Conservation (phyloP, 2,113 vertebrate species). For the Petrocephalus zakoni region DNA sequence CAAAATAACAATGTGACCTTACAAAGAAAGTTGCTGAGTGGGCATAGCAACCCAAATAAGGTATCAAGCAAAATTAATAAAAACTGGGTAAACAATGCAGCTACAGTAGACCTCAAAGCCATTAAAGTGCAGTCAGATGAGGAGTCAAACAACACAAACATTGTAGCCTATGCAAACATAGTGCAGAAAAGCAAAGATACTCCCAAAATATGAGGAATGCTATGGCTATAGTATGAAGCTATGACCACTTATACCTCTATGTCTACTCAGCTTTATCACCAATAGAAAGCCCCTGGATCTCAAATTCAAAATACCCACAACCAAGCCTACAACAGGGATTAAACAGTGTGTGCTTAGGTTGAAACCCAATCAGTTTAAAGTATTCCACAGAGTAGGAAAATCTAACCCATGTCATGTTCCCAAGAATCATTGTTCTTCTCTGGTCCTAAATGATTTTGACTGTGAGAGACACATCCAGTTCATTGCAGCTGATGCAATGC, state of each 20-base stretch:
- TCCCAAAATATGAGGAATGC: neutral
- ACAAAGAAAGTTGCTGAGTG: neutral
- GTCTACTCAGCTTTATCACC: neutral
- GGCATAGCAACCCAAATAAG: neutral
- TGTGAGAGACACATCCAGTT: neutral
- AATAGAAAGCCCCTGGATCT: neutral
- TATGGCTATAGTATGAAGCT: neutral
- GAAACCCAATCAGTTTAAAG: neutral
- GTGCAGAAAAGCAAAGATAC: neutral
- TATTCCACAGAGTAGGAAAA: neutral
- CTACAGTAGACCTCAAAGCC: neutral
- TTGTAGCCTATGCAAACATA: neutral
- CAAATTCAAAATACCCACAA: neutral
- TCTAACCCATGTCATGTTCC: neutral
- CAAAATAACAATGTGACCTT: neutral
- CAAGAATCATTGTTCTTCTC: neutral
- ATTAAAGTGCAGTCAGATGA: neutral
- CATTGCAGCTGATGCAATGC: neutral
- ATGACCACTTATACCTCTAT: neutral
- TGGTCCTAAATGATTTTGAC: neutral
- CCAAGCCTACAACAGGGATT: neutral
- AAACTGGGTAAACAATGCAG: neutral
- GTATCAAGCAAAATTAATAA: neutral
- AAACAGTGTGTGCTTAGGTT: neutral
- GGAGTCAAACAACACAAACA: neutral